Evolutionary conservation across 2,888 invertebrate species (phyloP).

Genomic region (Synanthedon tipuliformis): DNA sequence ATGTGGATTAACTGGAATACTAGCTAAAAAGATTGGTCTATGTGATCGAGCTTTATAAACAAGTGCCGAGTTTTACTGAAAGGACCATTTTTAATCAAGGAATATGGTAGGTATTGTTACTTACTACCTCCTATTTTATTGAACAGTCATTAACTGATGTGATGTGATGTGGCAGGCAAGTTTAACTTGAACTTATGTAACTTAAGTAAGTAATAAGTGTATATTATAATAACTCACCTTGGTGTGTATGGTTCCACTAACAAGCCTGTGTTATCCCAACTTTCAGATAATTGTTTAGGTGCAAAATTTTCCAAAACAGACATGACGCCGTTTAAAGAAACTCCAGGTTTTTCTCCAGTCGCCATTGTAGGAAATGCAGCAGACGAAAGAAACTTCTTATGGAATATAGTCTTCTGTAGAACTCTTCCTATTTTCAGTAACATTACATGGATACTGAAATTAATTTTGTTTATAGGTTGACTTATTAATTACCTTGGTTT

Average conservation of each 20-base stretch:
- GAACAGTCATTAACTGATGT: too few relatives aligned
- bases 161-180: too few relatives aligned
- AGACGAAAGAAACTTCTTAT: neutral
- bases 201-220: neutral
- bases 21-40: too few relatives aligned
- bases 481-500: too few relatives aligned
- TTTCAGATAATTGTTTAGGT: constrained; percentile 77
- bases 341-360: constrained; percentile 40
- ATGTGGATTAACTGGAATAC: too few relatives aligned
- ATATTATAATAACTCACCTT: constrained; percentile 30
- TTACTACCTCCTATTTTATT: too few relatives aligned
- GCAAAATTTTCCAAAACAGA: constrained; percentile 76
- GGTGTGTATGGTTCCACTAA: constrained; percentile 82
- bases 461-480: neutral
- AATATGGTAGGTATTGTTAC: too few relatives aligned
- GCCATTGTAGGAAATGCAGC: constrained; percentile 28
- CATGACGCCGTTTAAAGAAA: constrained; percentile 64
- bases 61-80: too few relatives aligned
- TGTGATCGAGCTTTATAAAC: too few relatives aligned
- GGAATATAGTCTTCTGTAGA: constrained; percentile 5
- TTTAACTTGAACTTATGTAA: too few relatives aligned
- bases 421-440: constrained; percentile 32
- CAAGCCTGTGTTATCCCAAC: constrained; percentile 96
- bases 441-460: constrained; percentile 27
- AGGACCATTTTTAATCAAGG: too few relatives aligned